A percentile compares a stretch with the other conserved stretches of the same genome.
These are phyloP conservation scores for Ligdia adustata DNA, from an alignment of 2,888 invertebrate genomes.

Conservation along the genomic window DNA sequence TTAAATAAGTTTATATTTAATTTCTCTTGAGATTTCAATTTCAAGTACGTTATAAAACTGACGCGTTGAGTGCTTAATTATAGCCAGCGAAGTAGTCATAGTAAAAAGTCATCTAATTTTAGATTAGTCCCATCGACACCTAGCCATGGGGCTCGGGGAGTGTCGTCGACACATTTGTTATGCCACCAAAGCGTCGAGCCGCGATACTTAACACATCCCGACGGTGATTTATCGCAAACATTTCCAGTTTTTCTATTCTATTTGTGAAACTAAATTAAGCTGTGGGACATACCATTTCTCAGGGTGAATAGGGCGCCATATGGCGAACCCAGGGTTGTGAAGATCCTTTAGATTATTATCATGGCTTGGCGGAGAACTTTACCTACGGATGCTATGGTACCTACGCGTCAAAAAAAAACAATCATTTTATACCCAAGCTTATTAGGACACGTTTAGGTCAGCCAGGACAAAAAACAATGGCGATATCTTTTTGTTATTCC, in stretches of 20 bases:
- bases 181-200: slow-evolving; percentile 50
- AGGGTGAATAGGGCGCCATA: slow-evolving; percentile 29
- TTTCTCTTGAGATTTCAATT: no score
- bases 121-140: slow-evolving; percentile 53
- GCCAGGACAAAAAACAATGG: slow-evolving; percentile 1
- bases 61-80: slow-evolving; percentile 17
- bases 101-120: slow-evolving; percentile 55
- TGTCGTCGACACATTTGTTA: slow-evolving; percentile 77
- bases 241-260: slow-evolving; percentile 27
- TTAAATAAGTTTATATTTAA: no score
- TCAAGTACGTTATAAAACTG: no score
- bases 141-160: slow-evolving; percentile 51
- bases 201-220: slow-evolving; percentile 63
- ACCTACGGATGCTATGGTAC: not conserved
- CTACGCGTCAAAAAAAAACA: not conserved
- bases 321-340: not conserved
- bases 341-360: not conserved
- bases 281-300: slow-evolving; percentile 43
- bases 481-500: not conserved
- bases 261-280: slow-evolving; percentile 31
- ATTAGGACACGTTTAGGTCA: not conserved
- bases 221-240: slow-evolving; percentile 65
- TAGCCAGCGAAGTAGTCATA: slow-evolving; percentile 27
- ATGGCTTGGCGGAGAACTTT: not conserved
- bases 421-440: not conserved